These are phyloP conservation scores for Aleiodes sp. DNA, from an alignment of 1,140 invertebrate genomes.

Conservation along the genomic window DNA sequence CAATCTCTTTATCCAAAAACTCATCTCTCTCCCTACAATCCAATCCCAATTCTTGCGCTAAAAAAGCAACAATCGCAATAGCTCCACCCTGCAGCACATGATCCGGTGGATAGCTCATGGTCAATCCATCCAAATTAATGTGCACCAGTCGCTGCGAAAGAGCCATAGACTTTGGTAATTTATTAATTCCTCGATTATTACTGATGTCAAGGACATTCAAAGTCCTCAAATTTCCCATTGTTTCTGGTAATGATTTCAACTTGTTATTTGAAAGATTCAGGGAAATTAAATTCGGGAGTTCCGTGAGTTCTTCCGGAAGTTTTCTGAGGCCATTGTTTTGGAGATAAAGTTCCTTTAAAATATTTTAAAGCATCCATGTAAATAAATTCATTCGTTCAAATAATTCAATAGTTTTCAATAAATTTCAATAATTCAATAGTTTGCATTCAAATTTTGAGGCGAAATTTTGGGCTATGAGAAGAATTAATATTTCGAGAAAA, in stretches of 20 bases:
- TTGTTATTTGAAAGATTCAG: constrained; percentile 79
- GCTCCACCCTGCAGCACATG: constrained; percentile 70
- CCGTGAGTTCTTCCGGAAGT: constrained; percentile 74
- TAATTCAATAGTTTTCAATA: background rate
- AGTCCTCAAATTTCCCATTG: constrained; percentile 71
- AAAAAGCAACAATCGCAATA: constrained; percentile 74
- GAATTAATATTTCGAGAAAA: too few species aligned
- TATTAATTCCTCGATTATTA: constrained; percentile 69
- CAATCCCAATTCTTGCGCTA: constrained; percentile 63
- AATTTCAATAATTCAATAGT: too few species aligned
- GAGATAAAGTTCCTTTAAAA: constrained; percentile 71
- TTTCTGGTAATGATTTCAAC: constrained; percentile 72
- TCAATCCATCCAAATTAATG: constrained; percentile 71
- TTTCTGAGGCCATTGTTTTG: constrained; percentile 72
- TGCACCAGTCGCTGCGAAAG: constrained; percentile 67
- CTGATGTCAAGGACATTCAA: constrained; percentile 70
- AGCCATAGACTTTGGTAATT: constrained; percentile 72
- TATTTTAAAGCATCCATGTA: constrained; percentile 17
- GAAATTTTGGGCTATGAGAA: too few species aligned
- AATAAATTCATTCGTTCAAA: constrained; percentile 19
- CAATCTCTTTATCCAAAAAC: constrained; percentile 42
- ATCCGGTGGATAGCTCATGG: constrained; percentile 72
- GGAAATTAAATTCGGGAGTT: constrained; percentile 70
- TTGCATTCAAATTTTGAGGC: too few species aligned
- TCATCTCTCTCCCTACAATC: constrained; percentile 52